Base-by-base conservation (phyloP, 2,888 invertebrate genomes). In the Campoplex capitator region DNA sequence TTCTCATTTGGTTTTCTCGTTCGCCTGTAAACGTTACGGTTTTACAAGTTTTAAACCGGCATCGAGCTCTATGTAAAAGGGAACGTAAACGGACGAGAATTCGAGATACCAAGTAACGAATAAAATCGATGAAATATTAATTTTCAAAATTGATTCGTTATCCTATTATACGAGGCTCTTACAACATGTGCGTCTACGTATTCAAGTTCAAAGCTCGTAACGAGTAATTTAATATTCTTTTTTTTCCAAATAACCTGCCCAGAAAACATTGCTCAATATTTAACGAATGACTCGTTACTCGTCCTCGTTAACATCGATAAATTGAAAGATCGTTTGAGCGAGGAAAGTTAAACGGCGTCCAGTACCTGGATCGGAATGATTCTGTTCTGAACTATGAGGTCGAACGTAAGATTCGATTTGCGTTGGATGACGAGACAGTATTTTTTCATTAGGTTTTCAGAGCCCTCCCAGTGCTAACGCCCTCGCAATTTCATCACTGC, bases 361-460 rank as follows among this genome's bases (percentile, higher is more conserved):
- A 71, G 58, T 81, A 32, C 56, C 74, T 51, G 70, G 68, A 71
- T 83, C n/a, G 76, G 70, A 77, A 75, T 82, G 82, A 82, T 77
- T 65, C 28, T 45, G 73, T 28, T 65, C 71, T 51, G 58, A 70
- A 28, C 51, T 71, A 67, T 67, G 51, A 84, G 76, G 84, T 71
- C 35, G 82, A n/a, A 56, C 76, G 56, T 51, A 83, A 84, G 87
- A 83, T 87, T 85, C 87, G 87, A 83, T 88, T 88, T 86, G 83
- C 84, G 51, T 84, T 85, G 87, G 87, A 91, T 92, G 92, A 92
- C 90, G 89, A 89, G 90, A 90, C 91, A 91, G 90, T 91, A 92
- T 91, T 91, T 91, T 92, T 91, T 91, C 91, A 91, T 92, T 91
- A 91, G 89, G 58, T 74, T 83, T 75, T 42, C 70, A 4, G 74